Conservation (phyloP, 2,888 invertebrate genomes). For the Pediacus dermestoides region DNA sequence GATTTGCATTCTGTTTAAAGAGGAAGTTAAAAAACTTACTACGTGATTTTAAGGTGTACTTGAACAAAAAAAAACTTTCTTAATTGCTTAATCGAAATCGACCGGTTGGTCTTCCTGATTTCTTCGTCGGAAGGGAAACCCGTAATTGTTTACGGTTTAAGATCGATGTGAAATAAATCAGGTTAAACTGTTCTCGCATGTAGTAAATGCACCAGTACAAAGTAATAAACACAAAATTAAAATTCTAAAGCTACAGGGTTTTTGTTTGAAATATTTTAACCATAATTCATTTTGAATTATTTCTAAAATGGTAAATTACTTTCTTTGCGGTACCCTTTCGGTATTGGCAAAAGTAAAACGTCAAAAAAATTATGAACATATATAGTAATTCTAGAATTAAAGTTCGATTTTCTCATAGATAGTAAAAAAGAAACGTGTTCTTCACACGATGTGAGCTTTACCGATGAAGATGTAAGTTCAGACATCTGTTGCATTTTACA, state of each 20-base stretch:
- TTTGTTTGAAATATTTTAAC: no score
- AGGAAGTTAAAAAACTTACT: conserved; percentile 28
- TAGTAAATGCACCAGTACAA: no score
- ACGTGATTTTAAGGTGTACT: conserved; percentile 24
- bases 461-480: conserved; percentile 32
- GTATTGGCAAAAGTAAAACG: no score
- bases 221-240: no score
- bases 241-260: no score
- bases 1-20: conserved; percentile 25
- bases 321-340: conserved; percentile 2
- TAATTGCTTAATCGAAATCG: conserved; percentile 30
- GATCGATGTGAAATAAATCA: no score
- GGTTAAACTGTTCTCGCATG: no score
- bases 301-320: no score
- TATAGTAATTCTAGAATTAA: background rate
- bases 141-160: no score
- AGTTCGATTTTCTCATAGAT: conserved; percentile 20
- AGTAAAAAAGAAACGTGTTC: conserved; percentile 23
- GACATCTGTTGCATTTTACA: conserved; percentile 34
- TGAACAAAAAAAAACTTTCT: conserved; percentile 22
- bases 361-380: conserved; percentile 1
- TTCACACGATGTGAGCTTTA: conserved; percentile 24
- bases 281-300: no score
- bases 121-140: no score
- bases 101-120: conserved; percentile 28